Base-by-base conservation (phyloP, 2,888 invertebrate genomes). In the Drosophila acutilabella region DNA sequence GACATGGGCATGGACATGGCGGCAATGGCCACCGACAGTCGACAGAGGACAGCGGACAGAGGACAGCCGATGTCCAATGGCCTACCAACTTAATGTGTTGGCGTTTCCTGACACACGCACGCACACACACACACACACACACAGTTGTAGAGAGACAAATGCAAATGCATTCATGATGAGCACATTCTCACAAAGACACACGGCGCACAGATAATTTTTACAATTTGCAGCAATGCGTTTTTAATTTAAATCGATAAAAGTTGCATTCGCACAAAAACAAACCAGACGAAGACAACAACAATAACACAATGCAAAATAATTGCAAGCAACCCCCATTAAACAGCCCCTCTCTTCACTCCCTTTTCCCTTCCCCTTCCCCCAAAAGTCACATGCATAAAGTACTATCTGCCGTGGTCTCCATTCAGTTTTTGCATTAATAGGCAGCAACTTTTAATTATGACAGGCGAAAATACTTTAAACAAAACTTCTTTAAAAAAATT, bases 181-280 rank as follows among this genome's bases (percentile, higher is more conserved):
- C 67, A 69, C 68, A 76, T 66, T 73, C 50, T 52, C 70, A 68
- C 50, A 65, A 64, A 60, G 60, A 66, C 70, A 71, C 52, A 59
- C 73, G 53, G 53, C 72, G 57, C 68, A 71, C 67, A 68, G 52
- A 89, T 87, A 81, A 89, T 88, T 87, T 88, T 88, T 83, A 88
- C 88, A 83, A 88, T 83, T 83, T 83, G 83, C 83, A 80, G 83
- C 83, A 83, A 88, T 88, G 82, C 82, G 82, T 83, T 88, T 88
- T 88, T 83, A 83, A 83, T 83, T 83, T 88, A 83, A 83, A 83
- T 83, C 83, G 83, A 83, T 83, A 83, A 83, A 88, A 83, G 83
- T 88, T 83, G 83, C 83, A 86, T 85, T 88, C 72, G 72, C 70
- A 88, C 80, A 83, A 80, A 82, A 77, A 84, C 70, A 81, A 78